A percentile compares a stretch with the other conserved stretches of the same genome.
phyloP scores from a whole-genome alignment of 1,140 invertebrate genomes.

The Lethocerus indicus region DNA sequence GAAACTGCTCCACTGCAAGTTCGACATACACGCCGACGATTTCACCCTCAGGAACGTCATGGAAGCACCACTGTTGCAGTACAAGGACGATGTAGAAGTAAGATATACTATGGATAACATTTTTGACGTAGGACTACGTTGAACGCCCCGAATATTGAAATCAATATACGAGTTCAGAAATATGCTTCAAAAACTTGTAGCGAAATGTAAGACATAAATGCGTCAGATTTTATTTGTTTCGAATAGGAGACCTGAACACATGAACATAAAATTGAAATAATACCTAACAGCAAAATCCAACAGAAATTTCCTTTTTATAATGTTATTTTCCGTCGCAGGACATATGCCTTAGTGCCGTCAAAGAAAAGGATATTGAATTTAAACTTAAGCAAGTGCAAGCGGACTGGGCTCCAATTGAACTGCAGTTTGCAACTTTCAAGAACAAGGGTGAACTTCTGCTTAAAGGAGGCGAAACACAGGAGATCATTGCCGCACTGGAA shows the following conservation, averaged over 20 bases:
- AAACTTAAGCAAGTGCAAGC: conserved; percentile 69
- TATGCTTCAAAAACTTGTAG: no score
- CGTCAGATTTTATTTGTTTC: no score
- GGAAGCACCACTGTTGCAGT: conserved; percentile 63
- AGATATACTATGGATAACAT: neutral
- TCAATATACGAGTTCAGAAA: no score
- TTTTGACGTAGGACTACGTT: no score
- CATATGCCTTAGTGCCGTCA: conserved; percentile 77
- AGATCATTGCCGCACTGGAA: conserved; percentile 64
- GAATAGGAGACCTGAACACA: no score
- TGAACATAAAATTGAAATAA: no score
- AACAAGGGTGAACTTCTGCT: conserved; percentile 66
- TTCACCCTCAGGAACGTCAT: conserved; percentile 67
- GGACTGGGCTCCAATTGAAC: conserved; percentile 62
- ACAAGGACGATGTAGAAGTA: conserved; percentile 77
- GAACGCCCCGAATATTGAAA: no score
- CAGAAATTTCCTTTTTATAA: no score
- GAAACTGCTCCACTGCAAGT: conserved; percentile 46
- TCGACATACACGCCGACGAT: conserved; percentile 60
- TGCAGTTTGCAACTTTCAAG: conserved; percentile 69
- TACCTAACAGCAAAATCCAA: no score
- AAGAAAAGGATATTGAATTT: conserved; percentile 80
- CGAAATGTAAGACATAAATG: no score
- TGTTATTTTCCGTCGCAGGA: conserved; percentile 32
- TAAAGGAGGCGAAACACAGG: conserved; percentile 56